Conservation (phyloP, 2,888 invertebrate species). For the Orthonychiurus folsomi region DNA sequence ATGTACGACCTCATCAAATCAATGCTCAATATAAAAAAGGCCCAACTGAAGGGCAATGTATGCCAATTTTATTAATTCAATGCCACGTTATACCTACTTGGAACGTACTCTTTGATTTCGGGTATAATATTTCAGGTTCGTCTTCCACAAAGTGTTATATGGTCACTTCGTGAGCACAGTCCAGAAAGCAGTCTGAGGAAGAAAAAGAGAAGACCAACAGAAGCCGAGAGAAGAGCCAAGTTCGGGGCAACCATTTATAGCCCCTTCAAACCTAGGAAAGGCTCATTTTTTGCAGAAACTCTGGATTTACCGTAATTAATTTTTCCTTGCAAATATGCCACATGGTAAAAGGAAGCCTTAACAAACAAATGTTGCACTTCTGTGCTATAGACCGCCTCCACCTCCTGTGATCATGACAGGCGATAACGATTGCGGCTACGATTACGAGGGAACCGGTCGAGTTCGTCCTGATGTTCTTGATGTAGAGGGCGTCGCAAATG, state of each 20-base stretch:
- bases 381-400: no score
- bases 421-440: no score
- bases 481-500: not conserved
- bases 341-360: no score
- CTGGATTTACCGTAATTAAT: no score
- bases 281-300: no score
- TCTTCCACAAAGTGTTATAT: slow-evolving; percentile 12
- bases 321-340: no score
- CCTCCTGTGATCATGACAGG: no score
- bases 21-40: slow-evolving; percentile 25
- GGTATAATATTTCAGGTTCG: no score
- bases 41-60: slow-evolving; percentile 13
- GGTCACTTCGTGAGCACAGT: slow-evolving; percentile 3
- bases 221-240: not conserved
- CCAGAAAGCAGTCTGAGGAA: not conserved
- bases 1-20: slow-evolving; percentile 31
- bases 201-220: not conserved
- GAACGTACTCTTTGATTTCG: no score
- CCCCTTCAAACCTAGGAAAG: no score
- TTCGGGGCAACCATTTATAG: not conserved
- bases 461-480: not conserved
- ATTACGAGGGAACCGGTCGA: not conserved
- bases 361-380: no score
- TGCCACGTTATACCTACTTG: not conserved
- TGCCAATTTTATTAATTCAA: not conserved